phyloP scores from a whole-genome alignment of 1,140 invertebrate genomes.

The Helicoverpa zea region DNA sequence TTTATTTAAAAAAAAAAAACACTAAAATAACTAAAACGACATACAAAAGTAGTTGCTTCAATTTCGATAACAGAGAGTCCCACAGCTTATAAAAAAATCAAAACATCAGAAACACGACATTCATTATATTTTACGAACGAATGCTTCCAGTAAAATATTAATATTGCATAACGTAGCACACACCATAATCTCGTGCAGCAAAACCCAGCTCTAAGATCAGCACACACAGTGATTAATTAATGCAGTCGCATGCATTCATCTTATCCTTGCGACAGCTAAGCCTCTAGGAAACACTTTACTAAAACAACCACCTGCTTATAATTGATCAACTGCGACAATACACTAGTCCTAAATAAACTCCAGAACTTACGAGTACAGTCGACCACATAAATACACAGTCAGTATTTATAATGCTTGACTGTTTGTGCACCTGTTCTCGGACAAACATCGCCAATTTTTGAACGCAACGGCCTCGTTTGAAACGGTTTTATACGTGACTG shows the following conservation, averaged over 20 bases:
- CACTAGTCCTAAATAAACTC: slow-evolving; percentile 54
- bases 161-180: neutral
- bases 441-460: slow-evolving; percentile 47
- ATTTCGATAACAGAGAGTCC: too few species aligned
- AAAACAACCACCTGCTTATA: slow-evolving; percentile 37
- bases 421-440: slow-evolving; percentile 51
- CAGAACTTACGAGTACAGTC: slow-evolving; percentile 24
- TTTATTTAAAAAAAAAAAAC: too few species aligned
- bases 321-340: slow-evolving; percentile 36
- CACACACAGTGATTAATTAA: slow-evolving; percentile 18
- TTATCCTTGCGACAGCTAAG: neutral
- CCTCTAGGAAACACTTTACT: slow-evolving; percentile 4
- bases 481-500: slow-evolving; percentile 18
- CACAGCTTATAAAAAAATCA: too few species aligned
- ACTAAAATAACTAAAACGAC: too few species aligned
- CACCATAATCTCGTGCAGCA: neutral
- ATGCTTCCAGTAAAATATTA: neutral
- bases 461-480: slow-evolving; percentile 27
- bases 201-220: neutral
- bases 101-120: too few species aligned
- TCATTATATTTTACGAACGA: too few species aligned
- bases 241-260: slow-evolving; percentile 23
- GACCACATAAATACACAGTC: slow-evolving; percentile 32
- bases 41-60: too few species aligned
- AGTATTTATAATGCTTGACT: slow-evolving; percentile 47